phyloP scores from a whole-genome alignment of 2,888 invertebrate genomes.

The Pasiphila rectangulata region DNA sequence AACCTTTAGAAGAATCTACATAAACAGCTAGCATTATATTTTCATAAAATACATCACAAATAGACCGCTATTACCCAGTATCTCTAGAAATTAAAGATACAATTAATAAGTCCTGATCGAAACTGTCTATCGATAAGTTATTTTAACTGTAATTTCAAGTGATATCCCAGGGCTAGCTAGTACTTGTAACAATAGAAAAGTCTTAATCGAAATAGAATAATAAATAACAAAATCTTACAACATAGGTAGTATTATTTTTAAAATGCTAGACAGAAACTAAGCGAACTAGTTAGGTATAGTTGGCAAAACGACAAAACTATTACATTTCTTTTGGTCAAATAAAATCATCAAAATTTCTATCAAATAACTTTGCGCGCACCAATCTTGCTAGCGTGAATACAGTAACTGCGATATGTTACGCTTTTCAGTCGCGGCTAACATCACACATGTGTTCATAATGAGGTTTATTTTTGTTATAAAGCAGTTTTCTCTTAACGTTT shows the following conservation, averaged over 20 bases:
- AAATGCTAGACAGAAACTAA: constrained; percentile 69
- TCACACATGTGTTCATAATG: not conserved
- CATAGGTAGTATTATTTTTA: constrained; percentile 47
- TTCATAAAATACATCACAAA: constrained; percentile 60
- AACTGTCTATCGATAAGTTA: not conserved
- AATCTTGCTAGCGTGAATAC: not conserved
- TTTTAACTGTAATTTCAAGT: not conserved
- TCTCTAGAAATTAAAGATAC: not conserved
- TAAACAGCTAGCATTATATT: constrained; percentile 42
- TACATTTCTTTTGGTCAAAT: not conserved
- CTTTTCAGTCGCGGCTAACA: not conserved
- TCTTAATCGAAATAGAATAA: constrained; percentile 73
- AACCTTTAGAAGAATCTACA: constrained; percentile 23
- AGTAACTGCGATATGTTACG: not conserved
- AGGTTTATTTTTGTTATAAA: no score
- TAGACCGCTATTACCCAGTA: constrained; percentile 8
- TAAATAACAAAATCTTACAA: constrained; percentile 79
- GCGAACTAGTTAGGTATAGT: constrained; percentile 60
- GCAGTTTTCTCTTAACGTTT: not conserved
- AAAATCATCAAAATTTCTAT: not conserved
- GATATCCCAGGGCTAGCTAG: constrained; percentile 19
- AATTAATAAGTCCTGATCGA: not conserved
- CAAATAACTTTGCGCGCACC: constrained; percentile 1
- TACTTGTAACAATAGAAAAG: constrained; percentile 62
- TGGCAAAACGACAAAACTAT: constrained; percentile 55